Conservation (phyloP, 2,113 vertebrate species). For the Anguilla japonica region DNA sequence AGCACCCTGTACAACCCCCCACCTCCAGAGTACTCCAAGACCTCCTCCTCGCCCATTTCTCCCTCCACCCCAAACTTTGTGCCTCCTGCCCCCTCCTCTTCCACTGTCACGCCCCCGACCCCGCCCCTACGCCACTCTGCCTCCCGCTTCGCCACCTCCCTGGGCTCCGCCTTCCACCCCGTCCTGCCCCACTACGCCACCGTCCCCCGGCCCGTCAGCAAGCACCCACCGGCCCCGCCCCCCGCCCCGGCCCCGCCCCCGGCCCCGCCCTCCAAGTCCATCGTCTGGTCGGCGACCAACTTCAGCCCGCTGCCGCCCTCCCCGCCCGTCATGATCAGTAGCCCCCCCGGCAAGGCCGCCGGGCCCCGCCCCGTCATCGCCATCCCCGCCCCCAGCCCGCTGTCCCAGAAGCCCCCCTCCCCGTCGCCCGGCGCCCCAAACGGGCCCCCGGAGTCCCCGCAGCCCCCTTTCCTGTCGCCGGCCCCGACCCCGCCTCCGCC, state of each 20-base stretch:
- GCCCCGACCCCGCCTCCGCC: conserved; percentile 67
- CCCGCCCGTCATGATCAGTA: conserved; percentile 96
- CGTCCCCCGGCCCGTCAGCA: conserved; percentile 79
- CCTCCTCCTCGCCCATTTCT: conserved; percentile 78
- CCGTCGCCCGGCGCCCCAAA: conserved; percentile 72
- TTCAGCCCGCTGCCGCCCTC: conserved; percentile 91
- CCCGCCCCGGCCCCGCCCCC: conserved; percentile 55
- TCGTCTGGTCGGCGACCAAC: conserved; percentile 82
- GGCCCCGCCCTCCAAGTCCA: conserved; percentile 70
- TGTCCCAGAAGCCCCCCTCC: conserved; percentile 81
- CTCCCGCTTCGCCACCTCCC: conserved; percentile 92
- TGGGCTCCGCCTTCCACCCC: conserved; percentile 96
- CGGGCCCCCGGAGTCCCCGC: conserved; percentile 71
- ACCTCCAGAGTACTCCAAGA: conserved; percentile 83
- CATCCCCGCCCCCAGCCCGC: conserved; percentile 77
- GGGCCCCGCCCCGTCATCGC: conserved; percentile 88
- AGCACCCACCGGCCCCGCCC: conserved; percentile 72
- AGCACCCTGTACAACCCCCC: conserved; percentile 85
- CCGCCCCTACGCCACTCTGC: conserved; percentile 92
- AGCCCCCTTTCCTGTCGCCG: conserved; percentile 73
- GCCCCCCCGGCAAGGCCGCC: conserved; percentile 88
- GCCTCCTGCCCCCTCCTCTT: conserved; percentile 67
- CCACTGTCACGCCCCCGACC: conserved; percentile 85
- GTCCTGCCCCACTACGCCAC: conserved; percentile 96
- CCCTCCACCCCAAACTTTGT: conserved; percentile 76